Conservation (phyloP, 2,797 vertebrate species). For the Loris lydekkerianus region DNA sequence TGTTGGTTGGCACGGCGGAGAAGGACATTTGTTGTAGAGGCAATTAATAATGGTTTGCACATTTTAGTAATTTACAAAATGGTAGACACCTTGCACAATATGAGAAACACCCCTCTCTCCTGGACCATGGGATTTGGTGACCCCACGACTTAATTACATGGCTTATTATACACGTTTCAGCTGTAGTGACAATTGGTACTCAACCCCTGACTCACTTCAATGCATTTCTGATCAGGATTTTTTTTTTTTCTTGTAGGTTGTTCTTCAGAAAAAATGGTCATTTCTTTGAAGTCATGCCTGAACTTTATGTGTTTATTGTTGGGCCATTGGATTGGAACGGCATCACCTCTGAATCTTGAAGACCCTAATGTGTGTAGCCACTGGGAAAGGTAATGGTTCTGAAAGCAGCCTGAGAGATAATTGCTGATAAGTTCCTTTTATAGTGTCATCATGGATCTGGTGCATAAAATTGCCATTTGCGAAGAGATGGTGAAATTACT, state of each 20-base stretch:
- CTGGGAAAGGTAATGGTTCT: conserved; percentile 96
- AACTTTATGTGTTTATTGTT: conserved; percentile 88
- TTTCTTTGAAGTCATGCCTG: conserved; percentile 83
- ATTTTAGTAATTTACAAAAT: conserved; percentile 64
- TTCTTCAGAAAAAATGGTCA: conserved; percentile 90
- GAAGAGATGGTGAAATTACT: conserved; percentile 42
- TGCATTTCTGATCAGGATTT: conserved; percentile 15
- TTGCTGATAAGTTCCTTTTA: conserved; percentile 34
- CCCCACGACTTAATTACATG: conserved; percentile 37
- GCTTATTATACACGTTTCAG: not conserved
- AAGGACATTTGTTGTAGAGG: conserved; percentile 58
- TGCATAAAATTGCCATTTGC: not conserved
- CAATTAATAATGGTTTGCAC: conserved; percentile 53
- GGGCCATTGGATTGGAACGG: conserved; percentile 89
- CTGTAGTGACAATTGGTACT: not conserved
- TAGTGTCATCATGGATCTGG: not conserved
- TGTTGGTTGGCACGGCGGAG: conserved; percentile 29
- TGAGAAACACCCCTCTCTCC: conserved; percentile 37
- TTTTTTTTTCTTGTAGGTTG: conserved; percentile 85
- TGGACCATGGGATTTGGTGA: conserved; percentile 58
- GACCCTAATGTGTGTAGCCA: conserved; percentile 99
- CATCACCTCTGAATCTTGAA: conserved; percentile 94
- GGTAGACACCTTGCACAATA: not conserved
- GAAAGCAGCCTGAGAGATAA: not conserved
- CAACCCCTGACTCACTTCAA: conserved; percentile 60